Percentiles rank a stretch among this genome's conserved stretches.
Evolutionary conservation across 2,888 invertebrate genomes (phyloP).

Genomic region (Suillia variegata): DNA sequence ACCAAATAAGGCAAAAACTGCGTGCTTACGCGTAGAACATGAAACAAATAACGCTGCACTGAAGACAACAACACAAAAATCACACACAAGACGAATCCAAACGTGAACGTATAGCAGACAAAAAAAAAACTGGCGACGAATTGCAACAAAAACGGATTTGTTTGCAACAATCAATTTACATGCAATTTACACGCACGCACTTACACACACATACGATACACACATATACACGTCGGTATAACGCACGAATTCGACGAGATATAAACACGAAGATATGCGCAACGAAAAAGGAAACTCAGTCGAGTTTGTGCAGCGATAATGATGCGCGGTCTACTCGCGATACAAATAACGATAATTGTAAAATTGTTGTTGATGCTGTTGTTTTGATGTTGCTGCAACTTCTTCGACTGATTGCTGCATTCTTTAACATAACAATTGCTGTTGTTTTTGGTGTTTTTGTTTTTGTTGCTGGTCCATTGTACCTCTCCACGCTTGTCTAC

Average conservation of each 20-base stretch:
- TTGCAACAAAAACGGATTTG: conserved; percentile 13
- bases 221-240: too few relatives aligned
- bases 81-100: neutral
- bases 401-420: conserved; percentile 10
- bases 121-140: neutral
- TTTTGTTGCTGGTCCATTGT: neutral
- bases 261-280: neutral
- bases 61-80: neutral
- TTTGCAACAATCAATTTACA: conserved; percentile 27
- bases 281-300: conserved; percentile 6
- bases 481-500: neutral
- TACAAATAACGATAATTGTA: conserved; percentile 7
- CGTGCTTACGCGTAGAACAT: too few relatives aligned
- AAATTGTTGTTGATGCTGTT: conserved; percentile 5
- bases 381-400: neutral
- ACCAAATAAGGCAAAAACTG: conserved; percentile 11
- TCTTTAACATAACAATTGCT: neutral
- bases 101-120: neutral
- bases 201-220: too few relatives aligned
- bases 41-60: too few relatives aligned
- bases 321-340: neutral
- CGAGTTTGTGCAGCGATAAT: neutral
- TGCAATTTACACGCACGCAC: conserved; percentile 26
- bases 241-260: neutral
- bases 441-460: neutral